These are phyloP conservation scores for Ctenomys sociabilis DNA, from an alignment of 2,113 vertebrate species.

Conservation along the genomic window DNA sequence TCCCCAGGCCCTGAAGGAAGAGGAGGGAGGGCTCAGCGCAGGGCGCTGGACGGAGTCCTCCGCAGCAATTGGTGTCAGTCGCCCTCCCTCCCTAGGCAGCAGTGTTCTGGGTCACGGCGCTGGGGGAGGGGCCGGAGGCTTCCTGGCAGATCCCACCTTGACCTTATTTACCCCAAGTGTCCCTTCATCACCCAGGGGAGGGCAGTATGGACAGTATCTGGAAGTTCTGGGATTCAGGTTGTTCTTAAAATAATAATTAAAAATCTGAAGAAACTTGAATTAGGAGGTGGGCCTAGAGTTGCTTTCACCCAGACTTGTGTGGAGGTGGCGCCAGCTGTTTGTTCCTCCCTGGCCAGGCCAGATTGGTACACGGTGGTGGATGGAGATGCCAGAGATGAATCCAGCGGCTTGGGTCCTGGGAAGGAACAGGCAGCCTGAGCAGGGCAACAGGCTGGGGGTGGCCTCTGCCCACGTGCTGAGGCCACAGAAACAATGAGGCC, in stretches of 20 bases:
- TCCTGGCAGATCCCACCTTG: background rate
- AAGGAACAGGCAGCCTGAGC: constrained; percentile 53
- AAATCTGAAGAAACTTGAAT: constrained; percentile 81
- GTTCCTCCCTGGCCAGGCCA: background rate
- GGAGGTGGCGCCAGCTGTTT: background rate
- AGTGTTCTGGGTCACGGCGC: constrained; percentile 33
- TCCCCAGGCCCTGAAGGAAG: constrained; percentile 28
- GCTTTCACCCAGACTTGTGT: background rate
- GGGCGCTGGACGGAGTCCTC: background rate
- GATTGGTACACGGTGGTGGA: background rate
- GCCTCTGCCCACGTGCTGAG: constrained; percentile 69
- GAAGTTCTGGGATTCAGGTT: constrained; percentile 81
- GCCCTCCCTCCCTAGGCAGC: background rate
- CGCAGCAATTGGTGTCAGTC: background rate
- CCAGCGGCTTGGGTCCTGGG: constrained; percentile 46
- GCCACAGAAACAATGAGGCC: constrained; percentile 73
- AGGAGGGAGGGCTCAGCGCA: background rate
- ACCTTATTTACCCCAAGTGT: background rate
- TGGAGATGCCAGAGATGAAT: background rate
- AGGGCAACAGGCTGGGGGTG: background rate
- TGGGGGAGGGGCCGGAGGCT: constrained; percentile 17
- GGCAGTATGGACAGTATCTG: constrained; percentile 70
- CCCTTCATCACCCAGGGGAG: constrained; percentile 50
- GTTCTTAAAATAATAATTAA: constrained; percentile 83
- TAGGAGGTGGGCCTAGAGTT: constrained; percentile 61